A percentile compares a stretch with the other conserved stretches of the same genome.
Evolutionary conservation across 2,888 invertebrate species (phyloP).

Genomic region (Athalia rosae): DNA sequence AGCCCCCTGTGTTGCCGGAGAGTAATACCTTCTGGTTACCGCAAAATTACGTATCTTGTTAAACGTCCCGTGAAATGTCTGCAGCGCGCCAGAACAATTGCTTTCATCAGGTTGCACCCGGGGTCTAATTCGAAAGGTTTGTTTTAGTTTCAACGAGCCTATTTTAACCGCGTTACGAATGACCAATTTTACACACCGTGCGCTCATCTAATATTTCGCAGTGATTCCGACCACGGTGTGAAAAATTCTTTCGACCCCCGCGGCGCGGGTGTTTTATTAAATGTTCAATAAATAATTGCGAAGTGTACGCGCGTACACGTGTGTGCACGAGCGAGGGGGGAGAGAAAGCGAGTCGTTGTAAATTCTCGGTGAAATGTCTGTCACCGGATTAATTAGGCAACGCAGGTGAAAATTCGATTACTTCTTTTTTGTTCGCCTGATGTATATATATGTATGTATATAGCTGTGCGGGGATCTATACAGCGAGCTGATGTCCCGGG

Average conservation of each 20-base stretch:
- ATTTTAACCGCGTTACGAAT: not conserved
- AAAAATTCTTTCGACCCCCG: not conserved
- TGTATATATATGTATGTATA: not conserved
- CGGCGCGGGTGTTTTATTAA: too few species aligned
- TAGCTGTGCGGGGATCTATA: too few species aligned
- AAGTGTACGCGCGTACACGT: not conserved
- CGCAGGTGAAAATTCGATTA: constrained; percentile 19
- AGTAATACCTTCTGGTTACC: constrained; percentile 25
- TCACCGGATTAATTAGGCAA: constrained; percentile 39
- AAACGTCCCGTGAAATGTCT: constrained; percentile 40
- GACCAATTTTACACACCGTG: not conserved
- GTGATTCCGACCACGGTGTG: not conserved
- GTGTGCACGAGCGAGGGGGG: not conserved
- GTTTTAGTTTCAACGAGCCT: constrained; percentile 16
- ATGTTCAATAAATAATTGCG: too few species aligned
- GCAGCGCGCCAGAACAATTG: constrained; percentile 30
- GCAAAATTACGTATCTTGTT: constrained; percentile 43
- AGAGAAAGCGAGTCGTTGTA: constrained; percentile 18
- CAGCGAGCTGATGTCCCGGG: constrained; percentile 8
- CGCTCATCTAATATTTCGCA: too few species aligned
- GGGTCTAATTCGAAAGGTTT: constrained; percentile 26
- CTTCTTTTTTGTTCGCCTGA: constrained; percentile 12
- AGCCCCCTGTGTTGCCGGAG: not conserved
- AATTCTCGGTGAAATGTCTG: constrained; percentile 35
- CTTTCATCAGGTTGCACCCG: constrained; percentile 21